Evolutionary conservation across 1,140 invertebrate species (phyloP).

Genomic region (Zaprionus ornatus): DNA sequence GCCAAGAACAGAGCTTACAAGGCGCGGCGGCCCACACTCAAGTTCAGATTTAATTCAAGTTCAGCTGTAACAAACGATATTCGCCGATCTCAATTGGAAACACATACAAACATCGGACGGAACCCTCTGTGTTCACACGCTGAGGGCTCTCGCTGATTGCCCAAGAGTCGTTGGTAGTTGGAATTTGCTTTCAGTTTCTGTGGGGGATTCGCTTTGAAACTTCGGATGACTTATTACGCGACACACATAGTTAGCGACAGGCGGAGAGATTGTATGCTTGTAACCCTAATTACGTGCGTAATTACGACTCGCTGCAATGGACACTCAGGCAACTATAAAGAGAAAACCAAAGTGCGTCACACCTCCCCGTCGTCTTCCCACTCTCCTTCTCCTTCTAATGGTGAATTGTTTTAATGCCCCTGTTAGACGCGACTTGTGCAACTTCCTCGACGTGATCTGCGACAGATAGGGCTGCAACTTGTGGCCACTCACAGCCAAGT

Average conservation of each 20-base stretch:
- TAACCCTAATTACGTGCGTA: slow-evolving; percentile 65
- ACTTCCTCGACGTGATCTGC: slow-evolving; percentile 54
- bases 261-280: slow-evolving; percentile 60
- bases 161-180: background rate
- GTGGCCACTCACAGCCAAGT: slow-evolving; percentile 10
- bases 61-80: slow-evolving; percentile 28
- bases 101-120: slow-evolving; percentile 10
- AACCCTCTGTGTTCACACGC: slow-evolving; percentile 38
- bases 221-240: slow-evolving; percentile 27
- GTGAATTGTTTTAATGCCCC: slow-evolving; percentile 61
- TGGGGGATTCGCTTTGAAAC: slow-evolving; percentile 1
- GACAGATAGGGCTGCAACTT: slow-evolving; percentile 21
- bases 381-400: slow-evolving; percentile 52
- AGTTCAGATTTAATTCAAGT: slow-evolving; percentile 47
- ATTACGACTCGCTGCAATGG: slow-evolving; percentile 39
- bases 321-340: background rate
- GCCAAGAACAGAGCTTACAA: slow-evolving; percentile 1
- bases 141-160: slow-evolving; percentile 19
- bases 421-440: slow-evolving; percentile 58
- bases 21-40: slow-evolving; percentile 13
- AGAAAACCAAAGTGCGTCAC: slow-evolving; percentile 59
- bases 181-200: slow-evolving; percentile 9
- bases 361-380: background rate
- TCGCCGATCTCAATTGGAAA: slow-evolving; percentile 23
- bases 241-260: slow-evolving; percentile 29